Base-by-base conservation (phyloP, 2,888 invertebrate species). In the Drosophila helvetica region DNA sequence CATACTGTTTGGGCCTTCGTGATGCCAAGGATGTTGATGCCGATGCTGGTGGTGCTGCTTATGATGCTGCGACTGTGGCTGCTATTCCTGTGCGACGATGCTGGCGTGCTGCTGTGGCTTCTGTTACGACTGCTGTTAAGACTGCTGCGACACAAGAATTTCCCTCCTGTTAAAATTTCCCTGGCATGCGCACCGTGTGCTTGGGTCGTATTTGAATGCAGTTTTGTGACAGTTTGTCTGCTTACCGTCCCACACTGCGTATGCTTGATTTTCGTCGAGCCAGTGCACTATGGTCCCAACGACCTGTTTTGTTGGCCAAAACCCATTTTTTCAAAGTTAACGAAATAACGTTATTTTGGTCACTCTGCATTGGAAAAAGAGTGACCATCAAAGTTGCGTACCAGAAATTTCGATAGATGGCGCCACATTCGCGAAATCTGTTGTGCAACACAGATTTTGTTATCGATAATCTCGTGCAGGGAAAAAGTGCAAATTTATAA, bases 131-230 rank as follows among this genome's bases (percentile, higher is more conserved):
- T 75, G 53, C n/a, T 54, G 71, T 53, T 62, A 56, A 15, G 2
- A 18, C 51, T 75, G 74, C 60, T 84, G 76, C 76, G 85, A 69
- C 79, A 82, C 61, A 78, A 70, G 79, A 84, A 84, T 86, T 86
- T 84, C 83, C 83, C 81, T 17, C n/a, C 70, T 84, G 83, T 86
- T 84, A 88, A 84, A 84, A 84, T 78, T 75, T 84, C 83, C 83
- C 85, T 84, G 83, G 64, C 83, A 88, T 84, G 83, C 83, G 83
- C 88, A 83, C 69, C 71, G 77, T 86, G 70, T 65, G 51, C 17
- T 30, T 46, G 57, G 38, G 19, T 42, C 47, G 80, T 18, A 22
- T 45, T 59, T 42, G 62, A 53, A 22, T 63, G 48, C 53, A 54
- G 47, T 54, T 51, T 22, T 15, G 19, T 30, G 74, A 59, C 71